Evolutionary conservation across 2,797 vertebrate genomes (phyloP).

Genomic region (Acomys russatus): DNA sequence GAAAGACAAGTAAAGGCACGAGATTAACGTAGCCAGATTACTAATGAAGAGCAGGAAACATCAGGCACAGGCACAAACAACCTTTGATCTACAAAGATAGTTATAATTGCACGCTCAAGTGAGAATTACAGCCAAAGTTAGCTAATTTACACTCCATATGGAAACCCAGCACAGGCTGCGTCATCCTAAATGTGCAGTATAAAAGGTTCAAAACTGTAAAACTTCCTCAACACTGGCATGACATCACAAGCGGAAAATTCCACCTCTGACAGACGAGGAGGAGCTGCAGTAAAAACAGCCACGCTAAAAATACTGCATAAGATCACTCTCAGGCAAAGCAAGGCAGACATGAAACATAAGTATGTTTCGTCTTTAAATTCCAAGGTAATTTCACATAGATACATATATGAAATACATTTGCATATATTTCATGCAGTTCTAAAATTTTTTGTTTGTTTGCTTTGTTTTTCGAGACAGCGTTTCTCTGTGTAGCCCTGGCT

Average conservation of each 20-base stretch:
- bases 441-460: too few species aligned
- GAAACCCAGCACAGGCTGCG: not conserved
- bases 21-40: not conserved
- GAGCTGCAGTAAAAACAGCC: not conserved
- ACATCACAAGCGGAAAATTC: conserved; percentile 37
- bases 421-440: not conserved
- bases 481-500: too few species aligned
- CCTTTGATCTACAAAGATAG: conserved; percentile 15
- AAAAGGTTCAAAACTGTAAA: not conserved
- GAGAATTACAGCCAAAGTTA: not conserved
- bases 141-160: not conserved
- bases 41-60: not conserved
- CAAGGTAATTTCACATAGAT: not conserved
- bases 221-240: not conserved
- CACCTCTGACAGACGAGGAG: not conserved
- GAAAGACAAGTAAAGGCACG: conserved; percentile 39
- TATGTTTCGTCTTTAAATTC: too few species aligned
- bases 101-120: not conserved
- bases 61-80: conserved; percentile 47
- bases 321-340: not conserved
- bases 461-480: too few species aligned
- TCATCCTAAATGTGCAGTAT: not conserved
- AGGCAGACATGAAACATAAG: not conserved
- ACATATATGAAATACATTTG: not conserved
- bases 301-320: not conserved